Conservation (phyloP, 2,797 vertebrate species). For the Paguma larvata region DNA sequence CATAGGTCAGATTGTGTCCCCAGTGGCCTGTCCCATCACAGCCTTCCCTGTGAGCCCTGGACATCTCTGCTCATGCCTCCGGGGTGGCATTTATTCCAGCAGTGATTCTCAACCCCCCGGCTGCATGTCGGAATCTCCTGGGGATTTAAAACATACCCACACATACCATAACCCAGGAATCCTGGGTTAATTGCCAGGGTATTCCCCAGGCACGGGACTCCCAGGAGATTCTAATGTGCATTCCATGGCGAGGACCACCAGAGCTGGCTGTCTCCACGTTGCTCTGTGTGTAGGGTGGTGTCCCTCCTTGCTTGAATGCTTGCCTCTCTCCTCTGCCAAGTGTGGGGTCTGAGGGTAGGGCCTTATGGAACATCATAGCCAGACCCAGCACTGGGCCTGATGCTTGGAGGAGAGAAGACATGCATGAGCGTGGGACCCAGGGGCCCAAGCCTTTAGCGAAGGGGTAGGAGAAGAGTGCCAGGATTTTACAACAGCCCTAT, state of each 20-base stretch:
- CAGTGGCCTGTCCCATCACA: background rate
- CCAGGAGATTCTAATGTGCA: background rate
- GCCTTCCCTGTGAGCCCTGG: background rate
- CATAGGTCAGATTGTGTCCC: background rate
- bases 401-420: background rate
- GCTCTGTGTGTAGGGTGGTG: background rate
- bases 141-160: background rate
- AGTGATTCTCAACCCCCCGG: background rate
- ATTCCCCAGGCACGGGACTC: background rate
- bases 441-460: background rate
- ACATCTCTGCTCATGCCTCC: background rate
- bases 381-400: background rate
- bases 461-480: background rate
- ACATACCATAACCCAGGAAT: background rate
- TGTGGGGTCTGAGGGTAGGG: background rate
- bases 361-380: background rate
- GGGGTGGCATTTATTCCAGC: background rate
- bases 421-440: background rate
- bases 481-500: background rate
- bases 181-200: background rate
- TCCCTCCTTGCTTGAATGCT: background rate
- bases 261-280: background rate
- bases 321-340: background rate
- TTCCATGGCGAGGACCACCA: fast-evolving
- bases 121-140: background rate